These are phyloP conservation scores for Phasia obesa DNA, from an alignment of 2,888 invertebrate genomes.

Conservation along the genomic window DNA sequence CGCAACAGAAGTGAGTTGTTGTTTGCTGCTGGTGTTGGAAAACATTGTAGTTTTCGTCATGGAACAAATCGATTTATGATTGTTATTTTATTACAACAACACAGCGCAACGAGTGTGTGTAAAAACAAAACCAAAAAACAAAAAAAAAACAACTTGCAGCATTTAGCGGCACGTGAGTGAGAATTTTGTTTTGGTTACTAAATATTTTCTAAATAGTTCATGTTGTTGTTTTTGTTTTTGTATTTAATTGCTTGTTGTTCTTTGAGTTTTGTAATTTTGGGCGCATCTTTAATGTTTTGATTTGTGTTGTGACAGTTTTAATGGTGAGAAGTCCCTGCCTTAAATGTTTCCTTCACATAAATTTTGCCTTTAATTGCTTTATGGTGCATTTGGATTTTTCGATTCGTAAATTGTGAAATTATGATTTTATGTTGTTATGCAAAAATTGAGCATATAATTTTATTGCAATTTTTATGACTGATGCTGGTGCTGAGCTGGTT, in stretches of 20 bases:
- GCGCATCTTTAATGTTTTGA: constrained; percentile 74
- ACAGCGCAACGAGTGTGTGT: constrained; percentile 8
- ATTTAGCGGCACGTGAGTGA: constrained; percentile 58
- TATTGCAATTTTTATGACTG: constrained; percentile 81
- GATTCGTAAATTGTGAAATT: constrained; percentile 2
- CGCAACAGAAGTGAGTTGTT: background rate
- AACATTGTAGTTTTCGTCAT: constrained; percentile 65
- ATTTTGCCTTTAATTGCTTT: constrained; percentile 74
- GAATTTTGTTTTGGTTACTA: constrained; percentile 26
- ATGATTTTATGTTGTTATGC: constrained; percentile 79
- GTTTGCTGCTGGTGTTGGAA: constrained; percentile 1
- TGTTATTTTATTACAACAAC: constrained; percentile 76
- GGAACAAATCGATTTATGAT: constrained; percentile 79
- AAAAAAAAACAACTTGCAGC: constrained; percentile 44
- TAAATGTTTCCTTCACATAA: background rate
- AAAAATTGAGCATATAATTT: constrained; percentile 81
- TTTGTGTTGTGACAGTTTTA: constrained; percentile 82
- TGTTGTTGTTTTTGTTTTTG: constrained; percentile 11
- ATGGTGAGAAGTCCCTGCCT: constrained; percentile 74
- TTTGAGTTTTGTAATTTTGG: constrained; percentile 14
- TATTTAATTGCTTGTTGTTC: constrained; percentile 51
- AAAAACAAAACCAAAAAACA: too few species aligned
- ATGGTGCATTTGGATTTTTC: constrained; percentile 72
- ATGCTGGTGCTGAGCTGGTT: constrained; percentile 51
- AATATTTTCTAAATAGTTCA: constrained; percentile 27